These are phyloP conservation scores for Ptiloglossa arizonensis DNA, from an alignment of 1,140 invertebrate genomes.

Conservation along the genomic window DNA sequence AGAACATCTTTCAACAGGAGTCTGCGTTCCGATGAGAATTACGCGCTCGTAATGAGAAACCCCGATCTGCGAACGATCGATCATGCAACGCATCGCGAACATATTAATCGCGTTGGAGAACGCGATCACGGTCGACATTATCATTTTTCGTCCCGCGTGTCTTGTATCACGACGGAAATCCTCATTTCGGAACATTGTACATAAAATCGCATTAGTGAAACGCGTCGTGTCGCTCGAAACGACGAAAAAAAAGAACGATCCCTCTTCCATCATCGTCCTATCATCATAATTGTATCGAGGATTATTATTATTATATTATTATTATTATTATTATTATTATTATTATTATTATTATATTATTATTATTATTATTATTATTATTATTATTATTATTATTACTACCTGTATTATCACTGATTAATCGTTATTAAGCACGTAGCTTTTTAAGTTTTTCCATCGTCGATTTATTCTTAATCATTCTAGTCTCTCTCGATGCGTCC, in stretches of 20 bases:
- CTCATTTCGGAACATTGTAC: conserved; percentile 17
- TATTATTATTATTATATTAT: conserved; percentile 19
- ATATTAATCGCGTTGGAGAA: neutral
- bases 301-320: conserved; percentile 17
- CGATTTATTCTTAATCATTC: conserved; percentile 76
- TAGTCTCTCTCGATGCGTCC: conserved; percentile 76
- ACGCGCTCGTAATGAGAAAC: neutral
- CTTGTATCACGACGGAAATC: neutral
- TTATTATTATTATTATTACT: no score
- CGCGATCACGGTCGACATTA: neutral
- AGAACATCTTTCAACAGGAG: neutral
- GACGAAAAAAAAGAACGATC: conserved; percentile 1
- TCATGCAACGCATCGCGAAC: neutral
- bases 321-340: conserved; percentile 25
- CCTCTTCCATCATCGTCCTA: neutral
- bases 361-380: no score
- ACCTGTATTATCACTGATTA: conserved; percentile 49
- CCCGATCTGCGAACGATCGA: neutral
- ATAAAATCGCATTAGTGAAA: conserved; percentile 37
- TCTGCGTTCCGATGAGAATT: neutral
- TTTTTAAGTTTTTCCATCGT: conserved; percentile 60
- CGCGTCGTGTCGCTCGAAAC: conserved; percentile 3
- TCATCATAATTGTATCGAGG: conserved; percentile 39
- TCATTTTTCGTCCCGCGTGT: neutral
- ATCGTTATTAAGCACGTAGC: conserved; percentile 49